A percentile compares a stretch with the other conserved stretches of the same genome.
Evolutionary conservation across 2,888 invertebrate species (phyloP).

Genomic region (Thereva unica): DNA sequence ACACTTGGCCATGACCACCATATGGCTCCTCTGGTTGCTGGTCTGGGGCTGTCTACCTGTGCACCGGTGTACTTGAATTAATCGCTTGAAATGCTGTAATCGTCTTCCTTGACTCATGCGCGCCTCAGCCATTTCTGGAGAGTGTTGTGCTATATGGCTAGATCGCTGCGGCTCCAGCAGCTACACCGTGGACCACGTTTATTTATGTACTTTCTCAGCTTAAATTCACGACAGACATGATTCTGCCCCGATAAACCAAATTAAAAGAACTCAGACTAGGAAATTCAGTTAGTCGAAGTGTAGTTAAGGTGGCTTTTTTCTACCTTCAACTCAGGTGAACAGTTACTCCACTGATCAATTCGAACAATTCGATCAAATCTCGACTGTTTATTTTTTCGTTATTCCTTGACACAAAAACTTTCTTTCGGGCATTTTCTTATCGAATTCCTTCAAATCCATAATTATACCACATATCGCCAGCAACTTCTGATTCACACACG

Average conservation of each 20-base stretch:
- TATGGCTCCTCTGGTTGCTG: background rate
- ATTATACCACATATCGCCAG: too few species aligned
- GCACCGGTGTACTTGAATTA: conserved; percentile 13
- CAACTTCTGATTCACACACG: too few species aligned
- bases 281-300: conserved; percentile 23
- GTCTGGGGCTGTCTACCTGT: background rate
- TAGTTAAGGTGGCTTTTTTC: too few species aligned
- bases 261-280: conserved; percentile 33
- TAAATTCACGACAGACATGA: conserved; percentile 42
- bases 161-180: conserved; percentile 16
- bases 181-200: conserved; percentile 13
- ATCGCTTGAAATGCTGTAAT: conserved; percentile 32
- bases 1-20: conserved; percentile 4
- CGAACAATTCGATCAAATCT: too few species aligned
- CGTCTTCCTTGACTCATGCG: conserved; percentile 20
- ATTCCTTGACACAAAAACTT: too few species aligned
- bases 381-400: too few species aligned
- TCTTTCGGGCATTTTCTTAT: too few species aligned
- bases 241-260: conserved; percentile 42
- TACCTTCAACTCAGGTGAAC: too few species aligned
- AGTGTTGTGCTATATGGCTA: conserved; percentile 26
- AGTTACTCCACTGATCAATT: too few species aligned
- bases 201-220: conserved; percentile 35
- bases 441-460: too few species aligned
- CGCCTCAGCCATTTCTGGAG: conserved; percentile 17